Evolutionary conservation across 2,888 invertebrate genomes (phyloP).

Genomic region (Melipona beecheii): DNA sequence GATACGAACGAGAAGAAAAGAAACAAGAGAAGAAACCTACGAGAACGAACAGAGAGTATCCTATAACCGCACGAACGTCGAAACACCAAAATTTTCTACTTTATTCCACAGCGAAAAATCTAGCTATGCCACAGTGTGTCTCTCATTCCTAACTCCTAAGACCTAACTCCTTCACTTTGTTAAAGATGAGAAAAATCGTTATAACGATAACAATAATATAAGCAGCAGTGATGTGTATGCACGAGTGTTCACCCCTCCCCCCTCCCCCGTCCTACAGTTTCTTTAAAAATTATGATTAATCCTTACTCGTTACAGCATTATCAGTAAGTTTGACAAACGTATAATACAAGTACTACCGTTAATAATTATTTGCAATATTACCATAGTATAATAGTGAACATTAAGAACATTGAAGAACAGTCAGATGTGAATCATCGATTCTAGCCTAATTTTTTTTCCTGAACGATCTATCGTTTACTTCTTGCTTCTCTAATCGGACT

Average conservation of each 20-base stretch:
- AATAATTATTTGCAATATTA: slow-evolving; percentile 64
- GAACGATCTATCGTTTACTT: slow-evolving; percentile 48
- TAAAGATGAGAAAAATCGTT: slow-evolving; percentile 51
- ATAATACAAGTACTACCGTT: slow-evolving; percentile 68
- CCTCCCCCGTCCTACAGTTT: background rate
- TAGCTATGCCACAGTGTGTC: slow-evolving; percentile 47
- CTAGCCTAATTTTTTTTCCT: slow-evolving; percentile 59
- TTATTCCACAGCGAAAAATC: slow-evolving; percentile 39
- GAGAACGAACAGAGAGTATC: background rate
- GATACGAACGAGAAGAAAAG: background rate
- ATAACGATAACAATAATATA: slow-evolving; percentile 60
- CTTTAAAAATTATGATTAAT: slow-evolving; percentile 52
- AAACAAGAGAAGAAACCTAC: background rate
- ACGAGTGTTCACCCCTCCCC: slow-evolving; percentile 19
- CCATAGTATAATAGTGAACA: slow-evolving; percentile 76
- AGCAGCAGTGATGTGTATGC: slow-evolving; percentile 65
- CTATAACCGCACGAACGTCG: slow-evolving; percentile 41
- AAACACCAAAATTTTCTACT: slow-evolving; percentile 47
- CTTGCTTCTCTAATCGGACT: slow-evolving; percentile 65
- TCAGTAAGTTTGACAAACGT: slow-evolving; percentile 67
- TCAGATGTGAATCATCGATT: slow-evolving; percentile 70
- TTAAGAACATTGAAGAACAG: slow-evolving; percentile 79
- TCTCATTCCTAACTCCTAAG: too few relatives aligned
- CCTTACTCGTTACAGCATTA: slow-evolving; percentile 61
- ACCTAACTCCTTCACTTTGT: slow-evolving; percentile 57